Conservation (phyloP, 1,140 invertebrate species). For the Drosophila prosaltans region DNA sequence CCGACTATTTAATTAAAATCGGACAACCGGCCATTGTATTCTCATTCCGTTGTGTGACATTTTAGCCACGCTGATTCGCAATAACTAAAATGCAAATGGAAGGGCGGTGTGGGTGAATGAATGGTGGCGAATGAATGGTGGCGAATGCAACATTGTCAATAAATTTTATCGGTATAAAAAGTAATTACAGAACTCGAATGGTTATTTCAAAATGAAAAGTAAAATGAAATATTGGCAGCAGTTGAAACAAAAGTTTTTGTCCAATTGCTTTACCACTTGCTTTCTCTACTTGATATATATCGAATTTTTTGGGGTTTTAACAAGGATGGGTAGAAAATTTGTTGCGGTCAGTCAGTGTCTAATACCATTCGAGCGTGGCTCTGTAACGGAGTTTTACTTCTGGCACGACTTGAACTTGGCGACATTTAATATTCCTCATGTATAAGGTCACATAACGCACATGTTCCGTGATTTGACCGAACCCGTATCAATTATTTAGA, state of each 20-base stretch:
- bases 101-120: neutral
- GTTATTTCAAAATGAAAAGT: neutral
- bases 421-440: constrained; percentile 56
- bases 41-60: constrained; percentile 1
- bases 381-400: neutral
- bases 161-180: constrained; percentile 9
- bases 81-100: neutral
- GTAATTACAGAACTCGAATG: constrained; percentile 7
- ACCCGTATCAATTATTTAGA: constrained; percentile 61
- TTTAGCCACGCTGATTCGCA: constrained; percentile 2
- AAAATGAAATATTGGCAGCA: constrained; percentile 5
- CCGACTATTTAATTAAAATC: constrained; percentile 10
- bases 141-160: constrained; percentile 1
- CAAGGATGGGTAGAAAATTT: neutral
- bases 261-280: neutral
- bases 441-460: constrained; percentile 24
- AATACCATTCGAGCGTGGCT: neutral
- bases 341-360: constrained; percentile 7
- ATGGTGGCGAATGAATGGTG: neutral
- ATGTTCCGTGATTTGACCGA: constrained; percentile 50
- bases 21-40: neutral
- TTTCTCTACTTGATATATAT: neutral
- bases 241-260: constrained; percentile 3
- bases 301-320: neutral
- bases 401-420: constrained; percentile 1